A percentile compares a stretch with the other conserved stretches of the same genome.
These are phyloP conservation scores for Neria commutata DNA, from an alignment of 2,888 invertebrate genomes.

Conservation along the genomic window DNA sequence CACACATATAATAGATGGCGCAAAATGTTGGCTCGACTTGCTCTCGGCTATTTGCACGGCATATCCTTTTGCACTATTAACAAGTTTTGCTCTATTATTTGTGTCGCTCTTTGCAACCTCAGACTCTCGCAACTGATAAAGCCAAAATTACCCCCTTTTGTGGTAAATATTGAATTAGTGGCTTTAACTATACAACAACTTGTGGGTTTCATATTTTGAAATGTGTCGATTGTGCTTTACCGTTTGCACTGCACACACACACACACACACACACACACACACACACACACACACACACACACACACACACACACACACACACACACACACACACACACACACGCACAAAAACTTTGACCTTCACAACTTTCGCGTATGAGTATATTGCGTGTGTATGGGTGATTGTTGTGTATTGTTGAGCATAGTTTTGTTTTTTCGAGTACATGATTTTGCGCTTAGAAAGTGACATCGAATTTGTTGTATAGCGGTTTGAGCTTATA, in stretches of 20 bases:
- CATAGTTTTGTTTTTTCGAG: slow-evolving; percentile 34
- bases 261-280: slow-evolving; percentile 20
- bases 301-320: slow-evolving; percentile 15
- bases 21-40: neutral
- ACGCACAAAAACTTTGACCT: neutral
- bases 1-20: neutral
- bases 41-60: neutral
- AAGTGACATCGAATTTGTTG: no score
- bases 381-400: no score
- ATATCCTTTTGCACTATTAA: neutral
- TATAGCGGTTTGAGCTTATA: no score
- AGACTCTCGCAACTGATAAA: neutral
- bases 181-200: no score
- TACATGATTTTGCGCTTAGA: no score
- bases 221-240: neutral
- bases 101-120: neutral
- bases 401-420: slow-evolving; percentile 26
- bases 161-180: neutral
- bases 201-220: no score
- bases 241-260: neutral
- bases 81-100: neutral
- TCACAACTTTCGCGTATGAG: neutral
- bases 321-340: slow-evolving; percentile 1
- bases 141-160: neutral
- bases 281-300: slow-evolving; percentile 8